A percentile compares a stretch with the other conserved stretches of the same genome.
Conservation (phyloP, 2,797 vertebrate species). For the Hipposideros larvatus region DNA sequence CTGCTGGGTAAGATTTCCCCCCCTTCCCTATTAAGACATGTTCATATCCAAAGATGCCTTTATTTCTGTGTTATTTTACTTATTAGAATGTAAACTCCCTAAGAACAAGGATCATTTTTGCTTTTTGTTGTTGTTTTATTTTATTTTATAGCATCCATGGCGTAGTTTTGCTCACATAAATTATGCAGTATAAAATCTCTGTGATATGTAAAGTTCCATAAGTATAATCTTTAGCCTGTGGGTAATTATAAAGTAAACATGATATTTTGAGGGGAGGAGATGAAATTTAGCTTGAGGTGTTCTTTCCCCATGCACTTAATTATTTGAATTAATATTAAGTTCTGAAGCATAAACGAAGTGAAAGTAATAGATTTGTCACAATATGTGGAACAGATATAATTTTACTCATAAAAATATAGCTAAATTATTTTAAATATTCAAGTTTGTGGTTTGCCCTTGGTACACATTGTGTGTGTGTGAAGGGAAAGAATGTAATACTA, state of each 20-base stretch:
- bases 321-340: conserved; percentile 52
- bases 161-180: not conserved
- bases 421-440: conserved; percentile 53
- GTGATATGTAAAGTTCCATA: conserved; percentile 8
- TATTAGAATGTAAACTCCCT: not conserved
- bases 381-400: conserved; percentile 30
- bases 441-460: not conserved
- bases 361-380: conserved; percentile 51
- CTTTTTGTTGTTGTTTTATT: not conserved
- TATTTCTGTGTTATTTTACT: not conserved
- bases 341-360: conserved; percentile 23
- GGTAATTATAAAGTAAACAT: conserved; percentile 52
- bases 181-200: not conserved
- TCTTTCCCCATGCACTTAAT: conserved; percentile 41
- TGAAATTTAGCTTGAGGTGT: conserved; percentile 47
- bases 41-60: not conserved
- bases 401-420: conserved; percentile 26
- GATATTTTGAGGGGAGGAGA: not conserved
- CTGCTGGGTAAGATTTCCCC: not conserved
- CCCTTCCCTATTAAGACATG: not conserved
- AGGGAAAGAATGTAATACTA: not conserved
- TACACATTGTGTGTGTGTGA: not conserved
- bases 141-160: not conserved
- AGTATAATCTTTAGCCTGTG: not conserved
- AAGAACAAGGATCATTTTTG: not conserved